These are phyloP conservation scores for Lutraria rhynchaena DNA, from an alignment of 1,140 invertebrate species.

Conservation along the genomic window DNA sequence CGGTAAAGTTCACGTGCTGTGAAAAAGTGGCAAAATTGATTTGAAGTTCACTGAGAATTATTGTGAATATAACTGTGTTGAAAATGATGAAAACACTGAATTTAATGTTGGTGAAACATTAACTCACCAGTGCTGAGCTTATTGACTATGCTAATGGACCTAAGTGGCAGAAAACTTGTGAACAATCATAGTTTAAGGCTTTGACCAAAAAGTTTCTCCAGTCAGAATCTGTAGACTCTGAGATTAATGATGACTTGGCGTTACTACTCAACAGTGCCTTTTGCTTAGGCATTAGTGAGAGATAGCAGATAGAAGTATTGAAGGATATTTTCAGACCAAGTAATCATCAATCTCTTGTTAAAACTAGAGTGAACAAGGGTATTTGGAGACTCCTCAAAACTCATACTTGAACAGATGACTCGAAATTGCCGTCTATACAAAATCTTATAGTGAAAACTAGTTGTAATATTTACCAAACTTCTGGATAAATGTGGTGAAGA, in stretches of 20 bases:
- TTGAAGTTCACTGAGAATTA: too few relatives aligned
- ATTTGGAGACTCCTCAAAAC: constrained; percentile 39
- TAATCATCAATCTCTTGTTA: constrained; percentile 35
- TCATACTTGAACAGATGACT: constrained; percentile 27
- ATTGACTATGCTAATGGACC: not conserved
- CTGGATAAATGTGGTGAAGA: constrained; percentile 33
- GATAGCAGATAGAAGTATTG: constrained; percentile 3
- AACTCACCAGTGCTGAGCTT: not conserved
- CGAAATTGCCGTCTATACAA: constrained; percentile 14
- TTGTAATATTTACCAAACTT: constrained; percentile 26
- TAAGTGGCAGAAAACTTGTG: constrained; percentile 1
- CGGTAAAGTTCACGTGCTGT: too few relatives aligned
- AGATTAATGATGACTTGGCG: constrained; percentile 33
- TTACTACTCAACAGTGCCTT: constrained; percentile 37
- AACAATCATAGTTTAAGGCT: constrained; percentile 3
- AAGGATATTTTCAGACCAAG: too few relatives aligned
- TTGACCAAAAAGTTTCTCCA: constrained; percentile 9
- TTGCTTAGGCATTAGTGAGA: constrained; percentile 14
- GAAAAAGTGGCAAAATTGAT: too few relatives aligned
- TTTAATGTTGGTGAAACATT: not conserved
- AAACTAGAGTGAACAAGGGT: constrained; percentile 36
- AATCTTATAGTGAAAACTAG: constrained; percentile 11
- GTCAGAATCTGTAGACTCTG: constrained; percentile 10
- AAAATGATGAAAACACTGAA: not conserved
- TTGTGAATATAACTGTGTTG: not conserved